Base-by-base conservation (phyloP, 1,140 invertebrate genomes). In the Physella acuta region DNA sequence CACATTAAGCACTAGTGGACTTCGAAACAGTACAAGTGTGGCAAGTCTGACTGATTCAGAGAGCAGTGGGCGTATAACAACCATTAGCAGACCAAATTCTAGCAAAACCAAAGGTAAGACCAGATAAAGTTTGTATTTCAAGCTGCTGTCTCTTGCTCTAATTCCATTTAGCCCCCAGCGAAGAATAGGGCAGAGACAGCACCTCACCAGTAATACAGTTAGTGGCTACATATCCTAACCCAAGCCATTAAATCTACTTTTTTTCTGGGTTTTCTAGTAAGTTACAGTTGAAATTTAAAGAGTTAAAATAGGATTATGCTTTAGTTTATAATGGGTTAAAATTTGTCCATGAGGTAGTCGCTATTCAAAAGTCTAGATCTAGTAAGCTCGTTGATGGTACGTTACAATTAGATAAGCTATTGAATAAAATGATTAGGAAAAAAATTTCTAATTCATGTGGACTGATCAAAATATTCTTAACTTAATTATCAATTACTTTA, bases 21-120 rank as follows among this genome's bases (percentile, higher is more conserved):
- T 56, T 68, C 67, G 11, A 28, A 37, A 53, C 62, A 74, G 49
- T 58, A 3, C 34, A 75, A 78, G 75, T 71, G 75, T 74, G n/a
- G 28, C 36, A 20, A 63, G 31, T 55, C 30, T 52, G 11, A 51
- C 51, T 31, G 56, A 28, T 1, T 52, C 31, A 14, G 62, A 61
- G 8, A 39, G 56, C 26, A 55, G 33, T 31, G 31, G 31, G 3
- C 36, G 49, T 3, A n/a, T 30, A 26, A 30, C 37, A 26, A 72
- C 26, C 17, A 36, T 31, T 14, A 72, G 65, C 31, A 36, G 39
- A 14, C 24, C 49, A 11, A 56, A 62, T 3, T 68, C 68, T 16
- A 55, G 52, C 37, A 70, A 71, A 31, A 31, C 30, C 8, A 71
- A 63, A 69, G 71, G 71, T 73, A 49, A 60, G 28, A 31, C 17